Evolutionary conservation across 2,797 vertebrate genomes (phyloP).

Genomic region (Percopsis omiscomaycus): DNA sequence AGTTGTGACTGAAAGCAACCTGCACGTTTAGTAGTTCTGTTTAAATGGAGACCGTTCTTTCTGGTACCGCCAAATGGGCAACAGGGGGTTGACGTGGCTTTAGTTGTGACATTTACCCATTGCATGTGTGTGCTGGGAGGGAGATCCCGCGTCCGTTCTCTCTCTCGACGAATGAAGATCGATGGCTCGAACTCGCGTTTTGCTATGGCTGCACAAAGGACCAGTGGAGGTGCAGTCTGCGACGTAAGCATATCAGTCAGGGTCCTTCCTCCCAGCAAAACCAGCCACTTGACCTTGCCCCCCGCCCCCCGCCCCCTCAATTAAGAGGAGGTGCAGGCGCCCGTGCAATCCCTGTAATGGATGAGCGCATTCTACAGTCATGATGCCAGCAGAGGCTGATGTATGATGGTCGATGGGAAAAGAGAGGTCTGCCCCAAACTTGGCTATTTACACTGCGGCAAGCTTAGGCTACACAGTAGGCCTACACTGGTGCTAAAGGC

Average conservation of each 20-base stretch:
- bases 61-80: slow-evolving; percentile 35
- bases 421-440: slow-evolving; percentile 6
- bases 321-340: slow-evolving; percentile 49
- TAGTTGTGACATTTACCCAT: slow-evolving; percentile 37
- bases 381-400: slow-evolving; percentile 30
- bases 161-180: slow-evolving; percentile 38
- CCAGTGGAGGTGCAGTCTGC: slow-evolving; percentile 41
- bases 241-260: slow-evolving; percentile 57
- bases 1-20: not conserved
- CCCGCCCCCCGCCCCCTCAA: slow-evolving; percentile 13
- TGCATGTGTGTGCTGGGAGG: slow-evolving; percentile 8
- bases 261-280: slow-evolving; percentile 14
- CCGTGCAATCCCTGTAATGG: slow-evolving; percentile 34
- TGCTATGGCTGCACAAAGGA: slow-evolving; percentile 23
- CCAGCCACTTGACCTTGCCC: slow-evolving; percentile 62
- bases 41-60: slow-evolving; percentile 10
- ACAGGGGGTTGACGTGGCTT: slow-evolving; percentile 31
- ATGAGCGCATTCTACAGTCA: slow-evolving; percentile 44
- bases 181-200: slow-evolving; percentile 44
- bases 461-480: not conserved
- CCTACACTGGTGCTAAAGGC: not conserved
- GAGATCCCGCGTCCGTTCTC: slow-evolving; percentile 24
- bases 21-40: slow-evolving; percentile 9
- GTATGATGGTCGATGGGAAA: slow-evolving; percentile 15
- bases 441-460: not conserved